Conservation (phyloP, 2,888 invertebrate genomes). For the Autographa gamma region DNA sequence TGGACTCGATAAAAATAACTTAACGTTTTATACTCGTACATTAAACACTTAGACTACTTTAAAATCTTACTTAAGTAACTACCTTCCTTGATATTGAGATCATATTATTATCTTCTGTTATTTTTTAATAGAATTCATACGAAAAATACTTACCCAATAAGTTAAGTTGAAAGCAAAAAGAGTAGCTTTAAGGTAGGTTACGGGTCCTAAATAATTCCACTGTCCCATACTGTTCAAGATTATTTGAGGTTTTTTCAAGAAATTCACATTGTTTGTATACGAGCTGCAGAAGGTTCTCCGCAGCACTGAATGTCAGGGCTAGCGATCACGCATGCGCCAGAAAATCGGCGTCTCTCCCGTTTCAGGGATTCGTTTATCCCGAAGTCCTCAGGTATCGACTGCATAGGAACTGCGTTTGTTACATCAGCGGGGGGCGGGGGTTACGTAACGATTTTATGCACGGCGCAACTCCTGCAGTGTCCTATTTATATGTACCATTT, state of each 20-base stretch:
- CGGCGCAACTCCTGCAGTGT: not conserved
- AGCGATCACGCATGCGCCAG: slow-evolving; percentile 74
- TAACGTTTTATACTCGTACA: no score
- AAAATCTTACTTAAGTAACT: no score
- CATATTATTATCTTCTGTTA: no score
- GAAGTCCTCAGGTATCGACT: not conserved
- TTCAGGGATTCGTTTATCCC: slow-evolving; percentile 56
- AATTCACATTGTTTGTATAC: slow-evolving; percentile 36
- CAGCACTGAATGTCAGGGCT: slow-evolving; percentile 41
- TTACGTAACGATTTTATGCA: not conserved
- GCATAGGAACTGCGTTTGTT: not conserved
- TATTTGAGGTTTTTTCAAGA: slow-evolving; percentile 29
- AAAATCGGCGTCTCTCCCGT: slow-evolving; percentile 69
- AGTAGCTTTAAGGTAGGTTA: slow-evolving; percentile 93
- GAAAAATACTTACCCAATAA: slow-evolving; percentile 92
- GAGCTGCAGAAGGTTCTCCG: slow-evolving; percentile 23
- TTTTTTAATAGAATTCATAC: no score
- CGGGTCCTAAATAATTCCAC: slow-evolving; percentile 92
- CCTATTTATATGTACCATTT: no score
- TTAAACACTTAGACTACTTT: no score
- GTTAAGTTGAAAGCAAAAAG: slow-evolving; percentile 94
- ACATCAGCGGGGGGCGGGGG: no score
- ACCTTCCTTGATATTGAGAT: no score
- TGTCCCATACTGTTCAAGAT: slow-evolving; percentile 88
- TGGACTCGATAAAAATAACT: no score